A percentile compares a stretch with the other conserved stretches of the same genome.
Conservation (phyloP, 1,140 invertebrate species). For the Drosophila kurseongensis region DNA sequence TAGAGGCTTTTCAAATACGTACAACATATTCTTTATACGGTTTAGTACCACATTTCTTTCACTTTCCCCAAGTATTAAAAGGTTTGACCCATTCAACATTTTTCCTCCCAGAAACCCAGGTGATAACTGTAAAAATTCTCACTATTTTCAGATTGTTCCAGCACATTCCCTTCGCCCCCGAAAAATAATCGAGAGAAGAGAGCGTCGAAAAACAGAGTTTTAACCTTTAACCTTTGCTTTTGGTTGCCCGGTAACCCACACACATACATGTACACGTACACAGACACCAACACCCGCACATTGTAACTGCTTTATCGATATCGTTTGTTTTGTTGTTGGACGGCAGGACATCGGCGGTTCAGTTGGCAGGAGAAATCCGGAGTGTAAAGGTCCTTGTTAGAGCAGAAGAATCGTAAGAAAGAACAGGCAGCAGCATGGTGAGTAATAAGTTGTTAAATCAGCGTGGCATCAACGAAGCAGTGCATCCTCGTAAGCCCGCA, state of each 20-base stretch:
- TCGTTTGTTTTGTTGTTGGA: conserved; percentile 22
- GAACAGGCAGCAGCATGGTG: conserved; percentile 26
- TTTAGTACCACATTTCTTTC: neutral
- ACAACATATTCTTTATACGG: no score
- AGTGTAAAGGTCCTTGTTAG: conserved; percentile 1
- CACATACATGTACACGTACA: no score
- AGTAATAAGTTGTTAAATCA: conserved; percentile 48
- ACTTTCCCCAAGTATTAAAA: neutral
- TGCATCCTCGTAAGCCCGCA: conserved; percentile 1
- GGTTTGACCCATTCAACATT: neutral
- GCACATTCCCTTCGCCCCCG: neutral
- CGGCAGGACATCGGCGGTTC: conserved; percentile 5
- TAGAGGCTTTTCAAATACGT: no score
- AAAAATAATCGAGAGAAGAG: conserved; percentile 8
- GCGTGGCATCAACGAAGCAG: conserved; percentile 11
- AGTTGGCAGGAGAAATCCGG: conserved; percentile 4
- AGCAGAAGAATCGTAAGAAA: neutral
- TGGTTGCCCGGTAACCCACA: conserved; percentile 24
- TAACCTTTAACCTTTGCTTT: conserved; percentile 9
- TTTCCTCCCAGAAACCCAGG: conserved; percentile 8
- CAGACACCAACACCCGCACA: conserved; percentile 11
- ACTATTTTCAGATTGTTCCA: neutral
- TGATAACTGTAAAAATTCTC: conserved; percentile 19
- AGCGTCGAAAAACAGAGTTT: neutral
- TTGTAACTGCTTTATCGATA: conserved; percentile 44